A percentile compares a stretch with the other conserved stretches of the same genome.
Conservation (phyloP, 2,797 vertebrate genomes). For the Semotilus atromaculatus region DNA sequence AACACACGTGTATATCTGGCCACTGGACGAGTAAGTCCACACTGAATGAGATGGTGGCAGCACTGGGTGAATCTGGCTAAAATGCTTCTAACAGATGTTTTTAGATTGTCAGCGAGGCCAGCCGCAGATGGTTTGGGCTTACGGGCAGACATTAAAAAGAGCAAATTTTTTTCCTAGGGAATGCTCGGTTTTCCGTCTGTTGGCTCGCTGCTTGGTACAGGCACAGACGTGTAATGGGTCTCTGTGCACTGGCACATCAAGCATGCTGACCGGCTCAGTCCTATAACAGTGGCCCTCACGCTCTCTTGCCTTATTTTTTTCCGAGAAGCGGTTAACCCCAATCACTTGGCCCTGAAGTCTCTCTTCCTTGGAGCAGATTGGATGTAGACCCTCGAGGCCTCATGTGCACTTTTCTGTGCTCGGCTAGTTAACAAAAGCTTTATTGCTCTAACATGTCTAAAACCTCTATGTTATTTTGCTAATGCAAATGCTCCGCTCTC, state of each 20-base stretch:
- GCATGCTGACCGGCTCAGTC: constrained; percentile 19
- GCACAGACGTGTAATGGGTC: constrained; percentile 48
- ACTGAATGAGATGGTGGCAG: background rate
- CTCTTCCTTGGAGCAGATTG: constrained; percentile 45
- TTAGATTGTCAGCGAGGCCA: constrained; percentile 44
- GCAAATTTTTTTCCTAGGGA: constrained; percentile 24
- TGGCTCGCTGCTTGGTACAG: constrained; percentile 26
- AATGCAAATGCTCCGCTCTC: background rate
- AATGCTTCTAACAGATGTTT: constrained; percentile 54
- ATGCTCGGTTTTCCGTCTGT: constrained; percentile 55
- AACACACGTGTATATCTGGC: background rate
- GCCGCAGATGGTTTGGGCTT: constrained; percentile 57
- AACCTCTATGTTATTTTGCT: background rate
- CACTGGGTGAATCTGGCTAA: constrained; percentile 25
- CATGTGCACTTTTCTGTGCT: constrained; percentile 31
- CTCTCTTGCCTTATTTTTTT: constrained; percentile 31
- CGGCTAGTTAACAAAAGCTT: background rate
- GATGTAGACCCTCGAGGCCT: constrained; percentile 24
- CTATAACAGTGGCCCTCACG: constrained; percentile 39
- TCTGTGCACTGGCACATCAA: constrained; percentile 49
- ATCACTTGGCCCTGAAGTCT: constrained; percentile 15
- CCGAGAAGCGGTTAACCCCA: constrained; percentile 46
- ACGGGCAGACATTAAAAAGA: constrained; percentile 57
- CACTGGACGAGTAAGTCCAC: background rate
- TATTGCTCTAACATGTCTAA: constrained; percentile 1